Conservation (phyloP, 2,113 vertebrate genomes). For the Equus quagga region DNA sequence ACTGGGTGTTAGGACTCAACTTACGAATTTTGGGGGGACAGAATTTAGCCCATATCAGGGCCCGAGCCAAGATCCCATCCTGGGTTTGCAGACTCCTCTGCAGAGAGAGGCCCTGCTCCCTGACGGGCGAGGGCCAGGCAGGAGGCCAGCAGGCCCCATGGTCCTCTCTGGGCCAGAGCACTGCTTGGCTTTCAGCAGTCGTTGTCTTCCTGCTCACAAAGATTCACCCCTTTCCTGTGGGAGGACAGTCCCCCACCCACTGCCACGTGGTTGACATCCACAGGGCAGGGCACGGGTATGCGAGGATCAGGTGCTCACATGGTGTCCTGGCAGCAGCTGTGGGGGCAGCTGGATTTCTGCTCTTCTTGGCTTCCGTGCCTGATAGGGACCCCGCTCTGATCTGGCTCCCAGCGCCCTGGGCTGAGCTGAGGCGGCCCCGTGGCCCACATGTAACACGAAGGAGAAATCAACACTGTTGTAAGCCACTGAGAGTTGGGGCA, state of each 20-base stretch:
- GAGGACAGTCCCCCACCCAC: fast-evolving
- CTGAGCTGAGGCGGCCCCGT: fast-evolving
- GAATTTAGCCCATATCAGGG: neutral
- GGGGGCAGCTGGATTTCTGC: neutral
- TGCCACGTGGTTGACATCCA: neutral
- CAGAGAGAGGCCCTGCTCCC: neutral
- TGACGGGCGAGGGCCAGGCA: too few relatives aligned
- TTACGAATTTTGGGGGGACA: neutral
- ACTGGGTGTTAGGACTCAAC: neutral
- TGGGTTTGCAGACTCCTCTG: neutral
- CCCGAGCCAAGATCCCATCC: neutral
- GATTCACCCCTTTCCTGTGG: neutral
- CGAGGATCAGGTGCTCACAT: neutral
- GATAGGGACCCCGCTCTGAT: neutral
- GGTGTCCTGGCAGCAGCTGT: neutral
- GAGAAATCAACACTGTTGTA: fast-evolving
- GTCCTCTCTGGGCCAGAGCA: neutral
- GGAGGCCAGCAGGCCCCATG: neutral
- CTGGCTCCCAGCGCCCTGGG: neutral
- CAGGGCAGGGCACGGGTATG: fast-evolving
- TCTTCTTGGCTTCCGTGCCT: neutral
- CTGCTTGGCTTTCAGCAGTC: neutral
- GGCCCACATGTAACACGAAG: fast-evolving
- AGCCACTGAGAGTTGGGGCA: neutral
- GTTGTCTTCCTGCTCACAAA: neutral